These are phyloP conservation scores for Lethenteron camtschaticum DNA, from an alignment of 2,113 vertebrate species.

Conservation along the genomic window DNA sequence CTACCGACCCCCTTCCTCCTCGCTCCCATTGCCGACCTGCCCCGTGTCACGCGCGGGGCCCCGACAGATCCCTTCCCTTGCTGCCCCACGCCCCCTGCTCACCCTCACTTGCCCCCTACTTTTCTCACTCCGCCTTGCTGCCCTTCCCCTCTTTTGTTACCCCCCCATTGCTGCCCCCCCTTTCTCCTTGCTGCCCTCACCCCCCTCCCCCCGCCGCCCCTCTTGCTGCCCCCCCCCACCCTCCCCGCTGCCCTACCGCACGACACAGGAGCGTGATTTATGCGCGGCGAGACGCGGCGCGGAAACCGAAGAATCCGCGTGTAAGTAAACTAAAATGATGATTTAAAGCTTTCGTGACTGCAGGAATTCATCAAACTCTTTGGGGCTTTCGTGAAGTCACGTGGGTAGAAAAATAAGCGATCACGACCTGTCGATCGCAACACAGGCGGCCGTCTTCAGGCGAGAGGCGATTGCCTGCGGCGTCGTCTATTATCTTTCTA, in stretches of 20 bases:
- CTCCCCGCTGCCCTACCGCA: constrained; percentile 9
- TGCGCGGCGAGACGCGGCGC: too few species aligned
- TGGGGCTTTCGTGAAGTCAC: background rate
- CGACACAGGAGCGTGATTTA: too few species aligned
- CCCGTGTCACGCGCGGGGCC: background rate
- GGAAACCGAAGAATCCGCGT: background rate
- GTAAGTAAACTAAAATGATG: background rate
- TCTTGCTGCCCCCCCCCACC: constrained; percentile 8
- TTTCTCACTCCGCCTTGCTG: background rate
- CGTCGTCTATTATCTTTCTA: constrained; percentile 11
- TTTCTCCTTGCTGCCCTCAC: background rate
- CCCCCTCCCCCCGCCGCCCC: background rate
- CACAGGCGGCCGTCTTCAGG: background rate
- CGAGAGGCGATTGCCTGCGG: background rate
- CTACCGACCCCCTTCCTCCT: background rate
- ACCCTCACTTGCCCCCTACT: rapidly evolving
- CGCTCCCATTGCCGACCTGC: too few species aligned
- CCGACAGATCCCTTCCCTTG: background rate
- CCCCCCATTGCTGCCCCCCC: background rate
- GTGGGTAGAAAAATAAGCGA: background rate
- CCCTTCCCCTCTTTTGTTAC: background rate
- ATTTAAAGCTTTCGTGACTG: too few species aligned
- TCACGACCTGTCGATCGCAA: background rate
- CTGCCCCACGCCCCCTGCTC: background rate
- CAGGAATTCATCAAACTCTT: background rate